Evolutionary conservation across 2,113 vertebrate genomes (phyloP), one percentile per base, ranked within the genome.

Genomic region (Megalops atlanticus): DNA sequence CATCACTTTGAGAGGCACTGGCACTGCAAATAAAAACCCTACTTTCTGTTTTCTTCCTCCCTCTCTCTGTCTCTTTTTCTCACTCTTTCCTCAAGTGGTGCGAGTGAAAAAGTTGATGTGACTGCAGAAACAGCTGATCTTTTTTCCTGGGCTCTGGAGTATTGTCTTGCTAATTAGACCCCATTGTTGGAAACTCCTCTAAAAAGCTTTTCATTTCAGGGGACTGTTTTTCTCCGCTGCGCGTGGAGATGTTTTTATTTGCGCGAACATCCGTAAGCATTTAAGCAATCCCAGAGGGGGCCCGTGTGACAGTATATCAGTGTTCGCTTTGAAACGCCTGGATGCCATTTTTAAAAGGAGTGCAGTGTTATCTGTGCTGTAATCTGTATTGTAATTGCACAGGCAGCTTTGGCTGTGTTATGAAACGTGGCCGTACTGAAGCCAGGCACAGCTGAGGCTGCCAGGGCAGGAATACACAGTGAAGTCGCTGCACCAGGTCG

Each of bases 151-250:
- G n/a, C 68, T 70, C 80, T 74, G 10, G 31, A 75, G 75, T 64
- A 80, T 83, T 74, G 78, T 68, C 83, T 80, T 58, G 54, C 84
- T 85, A 89, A 89, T 89, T 89, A 89, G 81, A 64, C 80, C 74
- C 83, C 76, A 86, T 87, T 89, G 84, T 89, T 86, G 77, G 75
- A 77, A 86, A 81, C 3, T 80, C 75, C 58, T 58, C 77, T 78
- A 76, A 70, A 87, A 85, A 85, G 74, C 80, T 36, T 80, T 81
- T 77, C 80, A 79, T 49, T 74, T 84, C 40, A 47, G 33, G 74
- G 33, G 43, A 33, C 35, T 73, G 73, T 85, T 81, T 81, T 86
- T 74, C 18, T 24, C 80, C 70, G 82, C 82, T 39, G 73, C 80
- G 78, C 54, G 81, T 84, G 78, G 79, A 81, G 80, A 83, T 86